Evolutionary conservation across 2,797 vertebrate species (phyloP).

Genomic region (Myioborus miniatus): DNA sequence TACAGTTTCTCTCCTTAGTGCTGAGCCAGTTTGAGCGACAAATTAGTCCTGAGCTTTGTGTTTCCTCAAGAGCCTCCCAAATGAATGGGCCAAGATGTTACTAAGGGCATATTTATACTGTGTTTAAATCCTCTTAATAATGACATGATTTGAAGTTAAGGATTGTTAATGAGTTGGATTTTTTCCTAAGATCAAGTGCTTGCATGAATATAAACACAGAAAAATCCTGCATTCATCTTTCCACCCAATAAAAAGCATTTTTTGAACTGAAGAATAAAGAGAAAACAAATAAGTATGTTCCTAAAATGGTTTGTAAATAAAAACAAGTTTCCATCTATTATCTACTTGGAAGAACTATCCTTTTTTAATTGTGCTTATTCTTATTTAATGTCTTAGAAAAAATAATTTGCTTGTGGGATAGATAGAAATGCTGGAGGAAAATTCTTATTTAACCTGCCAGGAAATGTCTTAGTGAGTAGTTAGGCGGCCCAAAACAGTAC

Average conservation of each 20-base stretch:
- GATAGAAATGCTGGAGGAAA: neutral
- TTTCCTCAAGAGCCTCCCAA: neutral
- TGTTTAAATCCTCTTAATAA: neutral
- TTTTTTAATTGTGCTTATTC: neutral
- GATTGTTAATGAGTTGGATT: neutral
- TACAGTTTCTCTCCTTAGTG: neutral
- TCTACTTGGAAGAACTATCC: neutral
- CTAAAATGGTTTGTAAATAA: neutral
- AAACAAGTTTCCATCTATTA: neutral
- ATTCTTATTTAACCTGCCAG: neutral
- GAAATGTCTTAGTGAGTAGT: neutral
- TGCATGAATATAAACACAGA: neutral
- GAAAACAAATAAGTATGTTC: fast-evolving
- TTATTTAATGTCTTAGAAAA: neutral
- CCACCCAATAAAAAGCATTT: neutral
- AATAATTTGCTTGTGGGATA: neutral
- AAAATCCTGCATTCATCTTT: neutral
- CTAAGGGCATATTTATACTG: neutral
- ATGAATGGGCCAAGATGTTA: neutral
- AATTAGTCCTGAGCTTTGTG: neutral
- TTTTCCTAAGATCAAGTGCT: neutral
- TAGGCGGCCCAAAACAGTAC: neutral
- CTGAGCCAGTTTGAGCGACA: neutral
- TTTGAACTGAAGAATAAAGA: neutral
- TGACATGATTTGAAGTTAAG: neutral